phyloP scores from a whole-genome alignment of 2,113 vertebrate genomes.

The Machaerirhynchus nigripectus region DNA sequence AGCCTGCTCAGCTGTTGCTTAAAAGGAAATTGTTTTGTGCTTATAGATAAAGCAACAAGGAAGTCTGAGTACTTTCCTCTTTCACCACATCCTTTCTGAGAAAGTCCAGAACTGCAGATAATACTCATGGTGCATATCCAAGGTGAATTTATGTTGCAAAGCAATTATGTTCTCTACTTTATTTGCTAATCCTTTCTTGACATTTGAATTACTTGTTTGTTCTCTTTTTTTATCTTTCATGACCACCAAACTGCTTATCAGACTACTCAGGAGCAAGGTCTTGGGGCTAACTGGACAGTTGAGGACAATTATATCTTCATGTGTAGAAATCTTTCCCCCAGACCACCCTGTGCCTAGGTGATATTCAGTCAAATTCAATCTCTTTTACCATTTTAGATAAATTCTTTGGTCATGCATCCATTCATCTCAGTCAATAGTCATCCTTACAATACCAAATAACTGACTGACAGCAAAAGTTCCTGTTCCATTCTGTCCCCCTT shows the following conservation, averaged over 20 bases:
- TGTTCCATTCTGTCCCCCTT: background rate
- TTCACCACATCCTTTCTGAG: background rate
- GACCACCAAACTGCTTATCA: background rate
- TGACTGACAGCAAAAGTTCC: background rate
- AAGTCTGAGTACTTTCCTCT: background rate
- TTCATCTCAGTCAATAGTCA: background rate
- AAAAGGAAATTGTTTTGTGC: background rate
- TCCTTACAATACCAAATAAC: background rate
- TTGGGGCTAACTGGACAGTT: background rate
- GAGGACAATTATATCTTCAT: background rate
- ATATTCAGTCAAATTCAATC: background rate
- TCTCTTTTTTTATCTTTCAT: background rate
- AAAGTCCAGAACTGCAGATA: background rate
- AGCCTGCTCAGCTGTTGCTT: rapidly evolving
- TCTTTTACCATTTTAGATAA: background rate
- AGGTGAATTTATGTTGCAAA: background rate
- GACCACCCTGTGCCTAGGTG: too few relatives aligned
- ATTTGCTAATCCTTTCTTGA: background rate
- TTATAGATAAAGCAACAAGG: background rate
- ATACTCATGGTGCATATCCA: background rate
- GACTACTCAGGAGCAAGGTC: background rate
- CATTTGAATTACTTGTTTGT: background rate
- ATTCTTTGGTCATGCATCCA: background rate
- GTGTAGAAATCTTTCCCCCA: background rate
- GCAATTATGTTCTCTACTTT: background rate